These are phyloP conservation scores for Eudyptes chrysolophus DNA, from an alignment of 2,113 vertebrate genomes.

Conservation along the genomic window DNA sequence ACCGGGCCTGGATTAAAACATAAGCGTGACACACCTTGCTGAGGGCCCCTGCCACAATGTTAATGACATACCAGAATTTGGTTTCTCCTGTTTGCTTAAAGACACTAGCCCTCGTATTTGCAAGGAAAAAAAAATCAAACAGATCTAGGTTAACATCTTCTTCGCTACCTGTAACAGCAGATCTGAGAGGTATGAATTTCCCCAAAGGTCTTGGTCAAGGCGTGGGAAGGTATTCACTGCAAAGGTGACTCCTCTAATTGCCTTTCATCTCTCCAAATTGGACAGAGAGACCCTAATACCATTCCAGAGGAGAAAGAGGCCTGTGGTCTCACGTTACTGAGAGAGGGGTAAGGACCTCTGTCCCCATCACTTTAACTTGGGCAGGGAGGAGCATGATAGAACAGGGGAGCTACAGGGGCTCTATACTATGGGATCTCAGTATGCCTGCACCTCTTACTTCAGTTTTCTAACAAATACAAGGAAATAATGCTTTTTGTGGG, in stretches of 20 bases:
- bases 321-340: not conserved
- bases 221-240: not conserved
- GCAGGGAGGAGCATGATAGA: rapidly evolving
- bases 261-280: not conserved
- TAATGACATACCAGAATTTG: not conserved
- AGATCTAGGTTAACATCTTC: not conserved
- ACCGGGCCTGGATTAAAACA: not conserved
- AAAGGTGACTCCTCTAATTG: not conserved
- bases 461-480: not conserved
- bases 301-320: not conserved
- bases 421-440: not conserved
- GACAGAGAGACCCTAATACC: not conserved
- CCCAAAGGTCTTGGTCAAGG: not conserved
- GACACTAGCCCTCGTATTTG: not conserved
- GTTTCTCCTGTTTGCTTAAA: not conserved
- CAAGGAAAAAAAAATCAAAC: not conserved
- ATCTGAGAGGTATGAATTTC: not conserved
- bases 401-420: not conserved
- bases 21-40: not conserved
- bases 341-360: not conserved
- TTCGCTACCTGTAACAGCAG: not conserved
- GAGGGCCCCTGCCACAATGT: not conserved
- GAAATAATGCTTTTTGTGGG: not conserved
- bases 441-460: not conserved
- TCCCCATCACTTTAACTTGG: not conserved